Conservation (phyloP, 2,113 vertebrate genomes). For the Nesogale talazaci region DNA sequence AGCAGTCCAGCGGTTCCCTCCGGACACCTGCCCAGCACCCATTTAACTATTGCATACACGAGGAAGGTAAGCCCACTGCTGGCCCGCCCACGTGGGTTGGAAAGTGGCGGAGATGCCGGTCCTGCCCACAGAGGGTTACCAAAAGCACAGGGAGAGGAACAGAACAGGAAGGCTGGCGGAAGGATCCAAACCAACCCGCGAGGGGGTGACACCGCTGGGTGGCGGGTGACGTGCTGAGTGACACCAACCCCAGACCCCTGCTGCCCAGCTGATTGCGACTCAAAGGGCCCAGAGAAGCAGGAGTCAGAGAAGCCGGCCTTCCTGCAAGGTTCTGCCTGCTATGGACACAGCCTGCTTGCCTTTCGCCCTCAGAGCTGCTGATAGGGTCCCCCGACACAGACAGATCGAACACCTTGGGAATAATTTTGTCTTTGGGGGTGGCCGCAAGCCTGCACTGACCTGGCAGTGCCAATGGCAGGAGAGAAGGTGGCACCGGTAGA, state of each 20-base stretch:
- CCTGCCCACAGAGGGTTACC: not conserved
- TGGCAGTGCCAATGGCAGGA: not conserved
- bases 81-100: fast-evolving
- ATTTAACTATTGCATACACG: not conserved
- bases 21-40: not conserved
- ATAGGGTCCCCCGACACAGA: not conserved
- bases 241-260: not conserved
- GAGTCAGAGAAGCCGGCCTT: too few relatives aligned
- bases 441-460: not conserved
- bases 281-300: too few relatives aligned
- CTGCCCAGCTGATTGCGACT: too few relatives aligned
- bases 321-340: too few relatives aligned
- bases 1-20: not conserved
- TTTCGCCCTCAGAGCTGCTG: too few relatives aligned
- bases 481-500: not conserved
- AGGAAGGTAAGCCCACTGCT: fast-evolving
- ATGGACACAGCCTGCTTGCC: too few relatives aligned
- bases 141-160: not conserved
- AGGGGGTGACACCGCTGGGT: not conserved
- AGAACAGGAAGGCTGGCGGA: not conserved
- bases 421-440: not conserved
- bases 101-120: not conserved
- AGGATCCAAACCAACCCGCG: not conserved
- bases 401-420: not conserved
- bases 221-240: not conserved